phyloP scores from a whole-genome alignment of 2,797 vertebrate genomes.

The Chrysocyon brachyurus region DNA sequence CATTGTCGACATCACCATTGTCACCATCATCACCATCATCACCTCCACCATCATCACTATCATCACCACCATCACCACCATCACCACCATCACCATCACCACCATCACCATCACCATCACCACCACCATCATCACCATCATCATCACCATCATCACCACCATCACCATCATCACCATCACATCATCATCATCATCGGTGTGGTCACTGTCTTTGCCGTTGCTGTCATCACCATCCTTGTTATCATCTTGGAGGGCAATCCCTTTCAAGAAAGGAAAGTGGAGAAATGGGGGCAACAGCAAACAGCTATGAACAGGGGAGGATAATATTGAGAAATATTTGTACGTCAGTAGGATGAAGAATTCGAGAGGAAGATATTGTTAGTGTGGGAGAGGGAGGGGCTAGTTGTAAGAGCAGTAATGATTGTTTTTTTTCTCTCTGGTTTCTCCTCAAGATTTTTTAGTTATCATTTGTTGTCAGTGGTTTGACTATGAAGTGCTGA shows the following conservation, averaged over 20 bases:
- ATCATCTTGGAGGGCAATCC: neutral
- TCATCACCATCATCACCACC: fast-evolving
- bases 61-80: fast-evolving
- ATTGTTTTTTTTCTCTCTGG: neutral
- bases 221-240: neutral
- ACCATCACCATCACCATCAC: fast-evolving
- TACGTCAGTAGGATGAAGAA: fast-evolving
- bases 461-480: fast-evolving
- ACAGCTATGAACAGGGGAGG: neutral
- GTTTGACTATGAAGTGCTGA: fast-evolving
- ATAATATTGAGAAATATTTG: fast-evolving
- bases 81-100: fast-evolving
- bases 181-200: fast-evolving
- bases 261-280: too few species aligned
- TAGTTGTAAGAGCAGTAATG: fast-evolving
- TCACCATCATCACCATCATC: fast-evolving
- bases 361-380: neutral
- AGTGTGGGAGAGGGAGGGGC: neutral
- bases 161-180: fast-evolving
- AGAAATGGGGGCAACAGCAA: neutral
- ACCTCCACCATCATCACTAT: fast-evolving
- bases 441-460: neutral
- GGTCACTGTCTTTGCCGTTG: neutral
- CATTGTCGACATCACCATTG: fast-evolving
- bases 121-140: fast-evolving